phyloP scores from a whole-genome alignment of 2,113 vertebrate species.

The Hystrix cristata region DNA sequence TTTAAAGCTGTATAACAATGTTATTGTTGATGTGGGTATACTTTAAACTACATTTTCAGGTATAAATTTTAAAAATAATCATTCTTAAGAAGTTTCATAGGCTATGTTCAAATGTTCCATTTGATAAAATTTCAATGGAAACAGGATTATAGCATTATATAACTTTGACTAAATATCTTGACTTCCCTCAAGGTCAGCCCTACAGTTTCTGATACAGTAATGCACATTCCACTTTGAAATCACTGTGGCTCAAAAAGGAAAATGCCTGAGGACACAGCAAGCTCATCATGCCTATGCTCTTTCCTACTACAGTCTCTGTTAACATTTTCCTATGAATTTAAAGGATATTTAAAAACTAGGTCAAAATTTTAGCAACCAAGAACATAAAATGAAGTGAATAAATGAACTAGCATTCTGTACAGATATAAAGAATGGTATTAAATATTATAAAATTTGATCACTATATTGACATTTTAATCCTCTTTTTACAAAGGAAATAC shows the following conservation, averaged over 20 bases:
- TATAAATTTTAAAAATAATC: slow-evolving; percentile 61
- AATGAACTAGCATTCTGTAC: slow-evolving; percentile 38
- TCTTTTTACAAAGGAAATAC: slow-evolving; percentile 34
- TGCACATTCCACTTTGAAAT: slow-evolving; percentile 79
- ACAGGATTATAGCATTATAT: slow-evolving; percentile 66
- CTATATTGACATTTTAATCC: slow-evolving; percentile 47
- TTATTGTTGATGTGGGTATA: slow-evolving; percentile 19
- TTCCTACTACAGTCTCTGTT: slow-evolving; percentile 44
- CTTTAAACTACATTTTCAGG: slow-evolving; percentile 27
- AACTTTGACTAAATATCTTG: slow-evolving; percentile 72
- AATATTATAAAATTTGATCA: slow-evolving; percentile 57
- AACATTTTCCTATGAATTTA: slow-evolving; percentile 76
- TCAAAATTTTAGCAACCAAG: slow-evolving; percentile 72
- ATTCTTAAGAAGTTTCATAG: slow-evolving; percentile 62
- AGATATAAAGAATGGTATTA: slow-evolving; percentile 17
- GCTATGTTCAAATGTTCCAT: slow-evolving; percentile 60
- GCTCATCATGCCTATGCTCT: slow-evolving; percentile 60
- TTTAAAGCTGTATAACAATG: not conserved
- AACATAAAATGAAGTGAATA: slow-evolving; percentile 66
- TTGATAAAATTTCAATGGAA: slow-evolving; percentile 74
- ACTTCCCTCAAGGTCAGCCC: slow-evolving; percentile 79
- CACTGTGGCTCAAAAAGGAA: slow-evolving; percentile 70
- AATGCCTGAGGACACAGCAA: slow-evolving; percentile 72
- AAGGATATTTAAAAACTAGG: slow-evolving; percentile 70
- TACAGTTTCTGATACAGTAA: slow-evolving; percentile 74